Conservation (phyloP, 2,797 vertebrate genomes). For the Podarcis lilfordi region DNA sequence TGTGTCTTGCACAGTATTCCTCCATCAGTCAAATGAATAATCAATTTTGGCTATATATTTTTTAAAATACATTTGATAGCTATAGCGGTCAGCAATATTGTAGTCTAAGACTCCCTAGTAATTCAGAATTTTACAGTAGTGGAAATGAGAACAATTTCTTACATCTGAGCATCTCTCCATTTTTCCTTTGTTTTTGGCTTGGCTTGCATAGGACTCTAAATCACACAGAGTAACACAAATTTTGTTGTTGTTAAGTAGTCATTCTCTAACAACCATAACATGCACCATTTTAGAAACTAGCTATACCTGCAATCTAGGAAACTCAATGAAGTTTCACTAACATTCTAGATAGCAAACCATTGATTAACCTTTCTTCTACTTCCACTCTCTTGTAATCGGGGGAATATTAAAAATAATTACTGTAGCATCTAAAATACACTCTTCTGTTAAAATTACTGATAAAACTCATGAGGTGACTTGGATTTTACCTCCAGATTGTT, state of each 20-base stretch:
- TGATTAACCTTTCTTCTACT: not conserved
- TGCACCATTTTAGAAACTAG: not conserved
- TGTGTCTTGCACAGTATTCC: not conserved
- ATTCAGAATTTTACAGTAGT: constrained; percentile 4
- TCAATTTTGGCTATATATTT: not conserved
- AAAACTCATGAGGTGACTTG: not conserved
- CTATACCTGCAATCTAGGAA: not conserved
- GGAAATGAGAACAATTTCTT: not conserved
- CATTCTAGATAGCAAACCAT: not conserved
- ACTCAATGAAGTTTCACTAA: not conserved
- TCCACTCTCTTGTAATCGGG: not conserved
- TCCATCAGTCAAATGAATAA: not conserved
- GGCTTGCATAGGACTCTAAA: not conserved
- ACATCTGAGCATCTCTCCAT: not conserved
- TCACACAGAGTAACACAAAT: not conserved
- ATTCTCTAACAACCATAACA: not conserved
- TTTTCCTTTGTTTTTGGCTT: not conserved
- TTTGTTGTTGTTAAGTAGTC: not conserved
- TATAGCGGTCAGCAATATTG: not conserved
- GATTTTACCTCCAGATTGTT: not conserved
- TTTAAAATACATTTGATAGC: not conserved
- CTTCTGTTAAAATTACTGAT: not conserved
- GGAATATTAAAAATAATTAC: not conserved
- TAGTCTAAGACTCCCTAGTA: not conserved
- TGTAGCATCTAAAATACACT: not conserved